Conservation (phyloP, 2,888 invertebrate genomes). For the Geophilus truncorum region DNA sequence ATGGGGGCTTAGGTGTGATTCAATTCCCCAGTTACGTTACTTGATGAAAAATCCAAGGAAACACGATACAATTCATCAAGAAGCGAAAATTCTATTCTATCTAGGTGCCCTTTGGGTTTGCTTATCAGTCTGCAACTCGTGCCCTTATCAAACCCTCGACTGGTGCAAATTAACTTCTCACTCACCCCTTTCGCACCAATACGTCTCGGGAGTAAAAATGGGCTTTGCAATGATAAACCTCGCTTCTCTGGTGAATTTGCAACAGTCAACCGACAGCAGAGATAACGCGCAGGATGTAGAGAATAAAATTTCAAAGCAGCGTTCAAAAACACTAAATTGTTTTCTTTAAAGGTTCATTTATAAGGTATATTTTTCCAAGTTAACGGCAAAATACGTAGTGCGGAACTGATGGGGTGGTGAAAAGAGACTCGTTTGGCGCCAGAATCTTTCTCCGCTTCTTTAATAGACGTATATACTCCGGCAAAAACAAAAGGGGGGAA, state of each 20-base stretch:
- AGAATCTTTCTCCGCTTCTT: neutral
- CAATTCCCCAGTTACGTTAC: neutral
- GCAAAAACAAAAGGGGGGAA: conserved; percentile 4
- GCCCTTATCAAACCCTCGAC: neutral
- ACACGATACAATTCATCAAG: neutral
- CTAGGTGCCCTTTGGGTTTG: neutral
- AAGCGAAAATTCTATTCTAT: neutral
- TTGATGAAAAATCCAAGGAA: conserved; percentile 8
- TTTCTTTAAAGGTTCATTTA: neutral
- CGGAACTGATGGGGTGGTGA: neutral
- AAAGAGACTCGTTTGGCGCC: neutral
- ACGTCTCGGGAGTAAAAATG: neutral
- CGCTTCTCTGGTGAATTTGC: neutral
- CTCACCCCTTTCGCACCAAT: neutral
- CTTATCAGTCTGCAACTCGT: neutral
- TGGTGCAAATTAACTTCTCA: conserved; percentile 6
- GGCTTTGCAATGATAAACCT: neutral
- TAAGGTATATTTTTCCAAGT: neutral
- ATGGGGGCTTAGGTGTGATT: neutral
- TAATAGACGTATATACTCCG: neutral
- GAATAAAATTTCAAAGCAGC: neutral
- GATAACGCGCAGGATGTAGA: neutral
- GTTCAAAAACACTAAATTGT: neutral
- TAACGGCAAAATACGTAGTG: neutral
- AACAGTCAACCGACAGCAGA: neutral